Evolutionary conservation across 2,113 vertebrate genomes (phyloP).

Genomic region (Crotalus tigris): DNA sequence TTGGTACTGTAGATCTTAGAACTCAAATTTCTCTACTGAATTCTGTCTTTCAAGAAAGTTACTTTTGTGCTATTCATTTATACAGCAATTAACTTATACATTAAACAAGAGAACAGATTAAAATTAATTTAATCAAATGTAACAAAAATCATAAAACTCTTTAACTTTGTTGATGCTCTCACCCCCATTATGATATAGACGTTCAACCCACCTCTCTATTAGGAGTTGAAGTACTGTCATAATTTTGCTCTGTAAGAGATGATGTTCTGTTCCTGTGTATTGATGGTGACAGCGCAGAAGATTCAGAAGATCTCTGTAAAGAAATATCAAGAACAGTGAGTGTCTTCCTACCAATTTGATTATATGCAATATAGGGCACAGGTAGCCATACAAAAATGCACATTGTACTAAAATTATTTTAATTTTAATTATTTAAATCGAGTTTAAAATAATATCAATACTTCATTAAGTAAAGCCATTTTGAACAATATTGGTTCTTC

Average conservation of each 20-base stretch:
- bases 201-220: slow-evolving; percentile 84
- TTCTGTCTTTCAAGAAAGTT: neutral
- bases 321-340: neutral
- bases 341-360: neutral
- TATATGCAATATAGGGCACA: neutral
- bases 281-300: slow-evolving; percentile 46
- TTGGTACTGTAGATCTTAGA: neutral
- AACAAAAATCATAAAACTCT: no score
- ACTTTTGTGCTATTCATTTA: neutral
- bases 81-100: neutral
- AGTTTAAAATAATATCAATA: neutral
- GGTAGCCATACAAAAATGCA: neutral
- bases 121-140: neutral
- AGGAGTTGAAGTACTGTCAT: slow-evolving; percentile 71
- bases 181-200: neutral
- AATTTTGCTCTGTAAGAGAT: slow-evolving; percentile 71
- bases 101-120: neutral
- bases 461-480: neutral
- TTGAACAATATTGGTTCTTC: neutral
- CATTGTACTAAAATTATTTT: slow-evolving; percentile 8
- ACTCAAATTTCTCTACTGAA: neutral
- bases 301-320: slow-evolving; percentile 57
- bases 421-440: neutral
- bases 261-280: slow-evolving; percentile 60
- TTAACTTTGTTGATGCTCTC: neutral